Percentiles rank a stretch among this genome's conserved stretches.
These are phyloP conservation scores for Cheirogaleus medius DNA, from an alignment of 2,113 vertebrate species.

Conservation along the genomic window DNA sequence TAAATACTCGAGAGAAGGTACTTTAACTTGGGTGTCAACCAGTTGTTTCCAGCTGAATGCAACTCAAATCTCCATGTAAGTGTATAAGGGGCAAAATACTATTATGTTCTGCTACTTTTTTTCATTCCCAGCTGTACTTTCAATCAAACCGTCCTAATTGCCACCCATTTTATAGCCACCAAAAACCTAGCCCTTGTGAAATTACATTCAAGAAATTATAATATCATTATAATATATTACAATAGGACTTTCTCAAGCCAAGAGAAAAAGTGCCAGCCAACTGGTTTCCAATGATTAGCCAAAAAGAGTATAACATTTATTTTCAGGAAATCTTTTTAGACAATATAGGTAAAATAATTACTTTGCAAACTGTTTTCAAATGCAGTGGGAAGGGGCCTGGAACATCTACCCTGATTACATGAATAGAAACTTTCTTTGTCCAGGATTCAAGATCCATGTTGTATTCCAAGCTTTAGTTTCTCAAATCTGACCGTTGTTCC, in stretches of 20 bases:
- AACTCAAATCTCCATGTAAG: not conserved
- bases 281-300: not conserved
- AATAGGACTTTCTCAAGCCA: not conserved
- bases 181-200: not conserved
- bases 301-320: not conserved
- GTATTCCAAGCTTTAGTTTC: not conserved
- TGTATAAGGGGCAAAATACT: not conserved
- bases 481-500: not conserved
- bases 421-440: not conserved
- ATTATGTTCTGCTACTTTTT: not conserved
- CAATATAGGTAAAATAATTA: not conserved
- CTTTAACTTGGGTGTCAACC: not conserved
- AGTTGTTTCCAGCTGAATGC: not conserved
- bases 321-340: not conserved
- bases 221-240: not conserved
- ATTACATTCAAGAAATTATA: not conserved
- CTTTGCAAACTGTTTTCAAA: not conserved
- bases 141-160: not conserved
- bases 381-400: not conserved
- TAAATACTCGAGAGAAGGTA: not conserved
- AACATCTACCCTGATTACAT: not conserved
- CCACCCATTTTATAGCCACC: not conserved
- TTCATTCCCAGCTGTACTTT: not conserved
- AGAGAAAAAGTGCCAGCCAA: not conserved
- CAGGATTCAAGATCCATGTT: not conserved